Evolutionary conservation across 2,113 vertebrate genomes (phyloP), one percentile per base, ranked within the genome.

Genomic region (Odocoileus hemionus): DNA sequence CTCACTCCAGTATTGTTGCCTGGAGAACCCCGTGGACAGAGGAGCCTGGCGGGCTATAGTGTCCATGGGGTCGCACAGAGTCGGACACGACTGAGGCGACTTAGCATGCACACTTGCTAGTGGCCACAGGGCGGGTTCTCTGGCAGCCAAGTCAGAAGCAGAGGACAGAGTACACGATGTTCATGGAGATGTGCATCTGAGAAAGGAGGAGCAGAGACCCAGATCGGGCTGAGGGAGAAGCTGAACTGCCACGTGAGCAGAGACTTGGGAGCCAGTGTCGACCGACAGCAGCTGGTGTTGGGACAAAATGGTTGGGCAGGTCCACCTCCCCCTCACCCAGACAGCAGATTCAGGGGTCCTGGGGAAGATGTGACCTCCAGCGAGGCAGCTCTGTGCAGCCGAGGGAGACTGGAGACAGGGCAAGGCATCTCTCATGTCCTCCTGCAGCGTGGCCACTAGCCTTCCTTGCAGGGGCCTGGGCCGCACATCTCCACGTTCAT

Each of bases 71-170:
- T 12, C 0, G 1, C 67, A 39, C 67, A 39, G 19, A 13, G 1
- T 19, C 1, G 0, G 67, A 70, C 19, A 70, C 19, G 0, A 39
- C n/a, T 12, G 67, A 70, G 2, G 9, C 10, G 2, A 36, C 67
- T 19, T 19, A 70, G 67, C 17, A 0, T 39, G 19, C 67, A 3
- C 39, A 11, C 21, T 28, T 36, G n/a, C 33, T 28, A 13, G 30
- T 19, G 30, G 6, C 17, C 33, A 45, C 23, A 26, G 43, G 7
- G 14, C 7, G 0, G 67, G 57, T 50, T 86, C 39, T 58, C 50
- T 15, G 7, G 30, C 57, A 86, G 3, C 23, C 1, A 16, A 7
- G 21, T 57, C 64, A 8, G 7, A 86, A 25, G 25, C 0, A 36
- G 23, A 9, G 50, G 11, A 2, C 17, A 7, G 26, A 17, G 3